Evolutionary conservation across 2,888 invertebrate genomes (phyloP).

Genomic region (Cylloceria caligata): DNA sequence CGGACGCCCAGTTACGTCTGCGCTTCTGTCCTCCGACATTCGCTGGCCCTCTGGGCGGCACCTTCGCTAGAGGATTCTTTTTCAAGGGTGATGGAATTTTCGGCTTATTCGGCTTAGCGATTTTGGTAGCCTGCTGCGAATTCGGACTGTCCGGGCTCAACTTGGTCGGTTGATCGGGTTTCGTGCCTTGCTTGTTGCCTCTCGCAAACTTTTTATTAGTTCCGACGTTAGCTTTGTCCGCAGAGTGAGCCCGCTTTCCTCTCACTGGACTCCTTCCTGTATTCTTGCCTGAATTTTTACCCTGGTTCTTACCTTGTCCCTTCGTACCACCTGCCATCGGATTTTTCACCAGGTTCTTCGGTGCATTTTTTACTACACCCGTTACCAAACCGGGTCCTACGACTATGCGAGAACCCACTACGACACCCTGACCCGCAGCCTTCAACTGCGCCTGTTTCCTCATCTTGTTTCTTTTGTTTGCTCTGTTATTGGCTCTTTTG

Average conservation of each 20-base stretch:
- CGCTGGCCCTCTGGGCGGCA: conserved; percentile 14
- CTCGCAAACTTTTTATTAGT: conserved; percentile 1
- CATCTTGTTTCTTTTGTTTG: conserved; percentile 44
- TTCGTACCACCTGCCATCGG: conserved; percentile 1
- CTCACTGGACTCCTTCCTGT: conserved; percentile 12
- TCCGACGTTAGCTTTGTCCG: conserved; percentile 41
- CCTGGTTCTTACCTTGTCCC: conserved; percentile 7
- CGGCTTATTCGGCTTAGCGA: conserved; percentile 38
- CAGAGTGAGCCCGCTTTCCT: conserved; percentile 54
- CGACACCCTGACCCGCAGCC: conserved; percentile 41
- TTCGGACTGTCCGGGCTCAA: conserved; percentile 50
- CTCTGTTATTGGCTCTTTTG: conserved; percentile 47
- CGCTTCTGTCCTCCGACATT: conserved; percentile 61
- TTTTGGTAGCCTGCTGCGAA: conserved; percentile 39
- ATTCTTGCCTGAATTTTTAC: conserved; percentile 28
- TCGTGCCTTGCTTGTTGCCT: not conserved
- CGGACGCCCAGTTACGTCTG: conserved; percentile 70
- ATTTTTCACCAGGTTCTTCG: conserved; percentile 36
- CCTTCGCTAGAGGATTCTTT: conserved; percentile 52
- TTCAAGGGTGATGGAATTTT: conserved; percentile 39
- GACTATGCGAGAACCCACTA: conserved; percentile 40
- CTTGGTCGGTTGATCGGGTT: not conserved
- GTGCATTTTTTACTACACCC: conserved; percentile 55
- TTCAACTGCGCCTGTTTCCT: conserved; percentile 35
- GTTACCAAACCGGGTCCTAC: conserved; percentile 43